Evolutionary conservation across 2,888 invertebrate genomes (phyloP).

Genomic region (Trichopoda pennipes): DNA sequence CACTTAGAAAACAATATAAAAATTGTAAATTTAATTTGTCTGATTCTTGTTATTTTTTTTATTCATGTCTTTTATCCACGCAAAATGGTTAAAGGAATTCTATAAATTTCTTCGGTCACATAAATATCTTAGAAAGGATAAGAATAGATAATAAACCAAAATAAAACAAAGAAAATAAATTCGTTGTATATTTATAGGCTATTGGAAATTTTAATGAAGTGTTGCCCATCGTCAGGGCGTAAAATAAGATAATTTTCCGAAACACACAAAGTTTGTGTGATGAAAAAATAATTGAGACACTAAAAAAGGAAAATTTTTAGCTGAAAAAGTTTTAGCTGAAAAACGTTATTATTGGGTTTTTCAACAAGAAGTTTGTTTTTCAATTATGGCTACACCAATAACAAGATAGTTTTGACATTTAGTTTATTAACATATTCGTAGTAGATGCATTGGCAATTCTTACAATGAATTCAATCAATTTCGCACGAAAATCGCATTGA

Average conservation of each 20-base stretch:
- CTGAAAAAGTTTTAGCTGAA: too few species aligned
- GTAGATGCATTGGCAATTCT: too few species aligned
- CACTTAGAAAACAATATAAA: conserved; percentile 50
- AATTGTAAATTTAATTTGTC: conserved; percentile 65
- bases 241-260: not conserved
- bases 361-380: too few species aligned
- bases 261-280: not conserved
- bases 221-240: conserved; percentile 53
- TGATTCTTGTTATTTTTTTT: conserved; percentile 36
- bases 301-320: not conserved
- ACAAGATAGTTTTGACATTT: too few species aligned
- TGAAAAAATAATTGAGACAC: not conserved
- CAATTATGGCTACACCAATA: too few species aligned
- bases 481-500: too few species aligned
- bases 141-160: conserved; percentile 4
- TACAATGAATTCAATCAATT: too few species aligned
- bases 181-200: conserved; percentile 57
- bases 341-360: too few species aligned
- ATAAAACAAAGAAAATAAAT: conserved; percentile 6
- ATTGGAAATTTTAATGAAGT: conserved; percentile 54
- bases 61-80: not conserved
- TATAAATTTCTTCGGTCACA: conserved; percentile 26
- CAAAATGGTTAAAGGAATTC: conserved; percentile 43
- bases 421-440: too few species aligned
- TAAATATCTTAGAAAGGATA: conserved; percentile 4